Base-by-base conservation (phyloP, 2,888 invertebrate genomes). In the Lasioglossum leucozonium region DNA sequence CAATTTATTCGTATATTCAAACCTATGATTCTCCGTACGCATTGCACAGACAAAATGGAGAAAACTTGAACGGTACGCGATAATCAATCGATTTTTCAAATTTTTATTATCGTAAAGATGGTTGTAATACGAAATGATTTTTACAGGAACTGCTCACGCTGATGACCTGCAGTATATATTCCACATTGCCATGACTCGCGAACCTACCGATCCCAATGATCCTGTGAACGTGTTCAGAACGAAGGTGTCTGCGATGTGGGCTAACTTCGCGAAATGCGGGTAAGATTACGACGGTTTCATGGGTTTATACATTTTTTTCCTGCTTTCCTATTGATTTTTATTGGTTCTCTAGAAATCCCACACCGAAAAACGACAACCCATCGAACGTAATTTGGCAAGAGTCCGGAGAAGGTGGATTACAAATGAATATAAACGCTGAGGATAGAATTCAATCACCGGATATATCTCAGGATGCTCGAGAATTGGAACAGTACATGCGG, bases 231-330 rank as follows among this genome's bases (percentile, higher is more conserved):
- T n/a, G 1, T 71, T 71, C 71, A n/a, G 71, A 10, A 42, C n/a
- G 13, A 40, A 22, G 40, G 42, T 71, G 71, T 42, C 71, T 0
- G 42, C 71, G 6, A 71, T 71, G 71, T 42, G 40, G 71, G 42
- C 71, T 4, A 71, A 71, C 37, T 71, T 71, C 42, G 71, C 71
- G 42, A 71, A 71, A 42, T 71, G 11, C 42, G 71, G 71, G 71
- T 71, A 26, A 26, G 71, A 30, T 65, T 34, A 30, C 6, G 30
- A 30, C 6, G 30, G 30, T 16, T 51, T 51, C 51, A n/a, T 3
- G 51, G 8, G n/a, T 51, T 51, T 51, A 51, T n/a, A 51, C 22
- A 51, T n/a, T 2, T 16, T n/a, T 26, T 58, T 16, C 22, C 18
- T 34, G 34, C 3, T 34, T 58, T 16, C 22, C 18, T 34, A 34